Evolutionary conservation across 2,113 vertebrate species (phyloP), one percentile per base, ranked within the genome.

Genomic region (Hyaena hyaena): DNA sequence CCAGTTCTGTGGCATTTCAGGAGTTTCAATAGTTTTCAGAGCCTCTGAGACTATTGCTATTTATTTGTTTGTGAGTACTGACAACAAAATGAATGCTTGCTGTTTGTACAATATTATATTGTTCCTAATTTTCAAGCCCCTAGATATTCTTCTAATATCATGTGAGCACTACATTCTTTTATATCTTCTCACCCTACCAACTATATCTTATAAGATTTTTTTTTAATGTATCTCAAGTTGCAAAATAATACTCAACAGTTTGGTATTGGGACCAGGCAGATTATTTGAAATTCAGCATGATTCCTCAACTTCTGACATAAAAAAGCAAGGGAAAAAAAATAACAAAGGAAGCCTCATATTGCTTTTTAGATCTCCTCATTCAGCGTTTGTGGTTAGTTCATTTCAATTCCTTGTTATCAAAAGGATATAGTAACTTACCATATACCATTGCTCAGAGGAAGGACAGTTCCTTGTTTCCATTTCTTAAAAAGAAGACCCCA

Each of bases 201-300:
- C 77, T 48, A 15, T 73, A 83, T 93, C 93, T 95, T 88, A 86
- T 83, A 93, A 92, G 95, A 76, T 26, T 39, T 39, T 39, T 39
- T 39, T 39, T 39, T 39, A 39, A 39, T 92, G 43, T 33, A 95
- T 68, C 68, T 94, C 55, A 91, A 73, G 28, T 92, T 95, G 39
- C 45, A 84, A 96, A 97, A 86, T 87, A 84, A 83, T 90, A 77
- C 66, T 58, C 68, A 89, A 79, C 39, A 89, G 48, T 93, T 97
- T 92, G 45, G n/a, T 93, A 90, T 71, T 86, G n/a, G 28, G 12
- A 88, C n/a, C 28, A 71, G 65, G 68, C 17, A 76, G 71, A 58
- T 87, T 93, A 87, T 90, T 96, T 97, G 87, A 96, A 93, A 96
- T 90, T 83, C 63, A 87, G 15, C 39, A 89, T 87, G 15, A 80